These are phyloP conservation scores for Spheniscus humboldti DNA, from an alignment of 2,797 vertebrate genomes.

Conservation along the genomic window DNA sequence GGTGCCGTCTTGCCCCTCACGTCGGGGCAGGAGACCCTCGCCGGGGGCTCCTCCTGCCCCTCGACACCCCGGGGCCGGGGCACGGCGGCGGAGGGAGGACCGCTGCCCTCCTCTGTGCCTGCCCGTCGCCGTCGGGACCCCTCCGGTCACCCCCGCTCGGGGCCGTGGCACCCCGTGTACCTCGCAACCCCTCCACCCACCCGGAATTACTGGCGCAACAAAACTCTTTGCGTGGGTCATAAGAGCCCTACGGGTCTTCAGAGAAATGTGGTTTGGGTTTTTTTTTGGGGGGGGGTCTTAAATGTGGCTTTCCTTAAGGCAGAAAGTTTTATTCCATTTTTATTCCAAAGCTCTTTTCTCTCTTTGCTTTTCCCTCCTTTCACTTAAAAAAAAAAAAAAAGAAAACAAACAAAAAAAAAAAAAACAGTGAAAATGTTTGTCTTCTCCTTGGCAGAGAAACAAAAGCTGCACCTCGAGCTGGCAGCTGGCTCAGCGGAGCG, in stretches of 20 bases:
- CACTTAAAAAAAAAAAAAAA: too few species aligned
- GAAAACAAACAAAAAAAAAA: too few species aligned
- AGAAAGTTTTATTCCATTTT: background rate
- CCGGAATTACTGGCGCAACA: background rate
- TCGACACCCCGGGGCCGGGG: too few species aligned
- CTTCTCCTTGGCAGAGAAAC: conserved; percentile 50
- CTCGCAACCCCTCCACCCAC: background rate
- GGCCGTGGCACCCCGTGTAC: background rate
- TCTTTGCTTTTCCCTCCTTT: background rate
- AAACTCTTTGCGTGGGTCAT: background rate
- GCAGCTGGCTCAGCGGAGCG: conserved; percentile 5
- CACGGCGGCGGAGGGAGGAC: too few species aligned
- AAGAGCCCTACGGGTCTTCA: background rate
- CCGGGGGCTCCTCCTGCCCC: background rate
- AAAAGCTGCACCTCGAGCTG: conserved; percentile 10
- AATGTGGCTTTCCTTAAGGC: background rate
- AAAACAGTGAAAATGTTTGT: background rate
- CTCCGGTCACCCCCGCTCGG: rapidly evolving
- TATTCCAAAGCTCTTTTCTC: background rate
- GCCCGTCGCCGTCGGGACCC: too few species aligned
- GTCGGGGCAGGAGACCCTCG: background rate
- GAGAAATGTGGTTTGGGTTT: background rate
- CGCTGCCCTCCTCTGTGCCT: background rate
- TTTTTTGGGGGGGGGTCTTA: too few species aligned
- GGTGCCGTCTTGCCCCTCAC: background rate